phyloP scores from a whole-genome alignment of 1,140 invertebrate genomes.

The Brachionus rubens region DNA sequence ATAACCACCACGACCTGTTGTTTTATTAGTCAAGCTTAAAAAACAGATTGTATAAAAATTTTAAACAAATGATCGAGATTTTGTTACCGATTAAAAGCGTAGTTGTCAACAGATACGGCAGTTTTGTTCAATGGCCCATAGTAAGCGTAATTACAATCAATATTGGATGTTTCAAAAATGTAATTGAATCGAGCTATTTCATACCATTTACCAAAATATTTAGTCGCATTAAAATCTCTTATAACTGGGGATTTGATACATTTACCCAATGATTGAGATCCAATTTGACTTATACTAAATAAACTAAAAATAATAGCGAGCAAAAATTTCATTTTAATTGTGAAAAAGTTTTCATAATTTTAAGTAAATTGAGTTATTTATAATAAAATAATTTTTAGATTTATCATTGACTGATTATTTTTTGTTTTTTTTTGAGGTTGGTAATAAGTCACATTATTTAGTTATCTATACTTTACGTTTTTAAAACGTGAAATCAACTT shows the following conservation, averaged over 20 bases:
- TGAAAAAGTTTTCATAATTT: too few species aligned
- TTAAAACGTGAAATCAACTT: too few species aligned
- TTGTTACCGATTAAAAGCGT: neutral
- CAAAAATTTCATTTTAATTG: neutral
- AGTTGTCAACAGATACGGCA: constrained; percentile 3
- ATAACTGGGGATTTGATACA: neutral
- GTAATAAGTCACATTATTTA: too few species aligned
- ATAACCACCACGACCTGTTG: neutral
- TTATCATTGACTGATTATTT: too few species aligned
- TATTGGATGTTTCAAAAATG: constrained; percentile 12
- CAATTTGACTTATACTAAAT: neutral
- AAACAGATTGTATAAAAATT: neutral
- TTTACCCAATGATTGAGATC: neutral
- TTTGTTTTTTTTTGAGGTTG: too few species aligned
- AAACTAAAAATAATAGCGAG: neutral
- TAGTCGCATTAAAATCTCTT: neutral
- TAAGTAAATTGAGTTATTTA: too few species aligned
- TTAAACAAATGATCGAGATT: neutral
- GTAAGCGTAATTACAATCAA: neutral
- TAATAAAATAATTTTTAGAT: too few species aligned
- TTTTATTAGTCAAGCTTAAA: neutral
- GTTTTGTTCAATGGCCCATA: constrained; percentile 1
- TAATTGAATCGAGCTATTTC: constrained; percentile 37
- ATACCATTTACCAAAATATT: constrained; percentile 32
- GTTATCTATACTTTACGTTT: too few species aligned